These are phyloP conservation scores for Drosophila subquinaria DNA, from an alignment of 2,888 invertebrate species.

Conservation along the genomic window DNA sequence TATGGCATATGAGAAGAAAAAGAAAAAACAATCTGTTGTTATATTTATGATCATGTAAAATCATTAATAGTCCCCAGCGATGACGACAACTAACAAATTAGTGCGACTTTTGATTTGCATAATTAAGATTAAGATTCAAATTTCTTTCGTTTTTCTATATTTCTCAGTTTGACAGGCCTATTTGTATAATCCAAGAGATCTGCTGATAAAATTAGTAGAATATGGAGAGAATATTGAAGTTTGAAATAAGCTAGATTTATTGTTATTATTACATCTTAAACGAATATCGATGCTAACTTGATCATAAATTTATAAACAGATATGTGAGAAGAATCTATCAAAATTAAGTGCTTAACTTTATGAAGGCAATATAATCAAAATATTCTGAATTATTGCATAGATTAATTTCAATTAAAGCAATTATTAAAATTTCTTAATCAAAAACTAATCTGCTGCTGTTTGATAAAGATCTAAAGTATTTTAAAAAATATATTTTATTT, in stretches of 20 bases:
- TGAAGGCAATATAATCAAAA: too few species aligned
- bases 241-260: conserved; percentile 10
- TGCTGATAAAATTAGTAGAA: conserved; percentile 30
- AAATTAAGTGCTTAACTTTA: too few species aligned
- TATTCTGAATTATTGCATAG: too few species aligned
- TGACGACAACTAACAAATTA: conserved; percentile 77
- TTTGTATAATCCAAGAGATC: conserved; percentile 43
- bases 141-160: conserved; percentile 18
- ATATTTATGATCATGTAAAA: conserved; percentile 64
- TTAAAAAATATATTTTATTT: too few species aligned
- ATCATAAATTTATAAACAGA: not conserved
- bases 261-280: not conserved
- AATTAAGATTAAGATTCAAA: conserved; percentile 63
- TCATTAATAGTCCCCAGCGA: conserved; percentile 62
- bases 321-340: not conserved
- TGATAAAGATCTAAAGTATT: too few species aligned
- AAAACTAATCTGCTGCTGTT: too few species aligned
- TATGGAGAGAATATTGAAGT: conserved; percentile 3
- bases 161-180: conserved; percentile 14
- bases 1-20: conserved; percentile 33
- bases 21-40: conserved; percentile 29
- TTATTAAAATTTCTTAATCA: too few species aligned
- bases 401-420: too few species aligned
- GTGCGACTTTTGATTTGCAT: conserved; percentile 71
- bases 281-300: not conserved